Evolutionary conservation across 2,797 vertebrate genomes (phyloP).

Genomic region (Nasua narica): DNA sequence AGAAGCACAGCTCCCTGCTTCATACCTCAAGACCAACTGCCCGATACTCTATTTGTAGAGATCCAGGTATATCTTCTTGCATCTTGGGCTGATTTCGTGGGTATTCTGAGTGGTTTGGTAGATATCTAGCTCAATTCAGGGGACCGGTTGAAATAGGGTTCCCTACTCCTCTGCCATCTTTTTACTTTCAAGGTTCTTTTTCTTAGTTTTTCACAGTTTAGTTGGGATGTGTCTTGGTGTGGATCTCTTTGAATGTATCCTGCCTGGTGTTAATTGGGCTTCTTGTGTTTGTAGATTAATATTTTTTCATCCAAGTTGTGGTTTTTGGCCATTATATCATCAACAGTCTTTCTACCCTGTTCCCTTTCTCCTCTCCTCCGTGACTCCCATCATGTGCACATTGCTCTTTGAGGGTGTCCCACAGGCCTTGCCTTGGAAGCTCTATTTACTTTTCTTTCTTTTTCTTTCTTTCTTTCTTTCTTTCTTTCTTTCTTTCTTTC

Average conservation of each 20-base stretch:
- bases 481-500: not conserved
- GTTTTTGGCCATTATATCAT: not conserved
- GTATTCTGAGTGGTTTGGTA: no score
- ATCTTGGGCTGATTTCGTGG: no score
- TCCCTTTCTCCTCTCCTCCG: not conserved
- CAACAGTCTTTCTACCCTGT: not conserved
- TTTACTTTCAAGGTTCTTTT: not conserved
- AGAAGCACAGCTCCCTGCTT: no score
- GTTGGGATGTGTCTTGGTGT: not conserved
- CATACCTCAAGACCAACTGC: no score
- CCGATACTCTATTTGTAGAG: no score
- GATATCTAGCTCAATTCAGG: no score
- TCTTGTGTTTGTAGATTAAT: not conserved
- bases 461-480: no score
- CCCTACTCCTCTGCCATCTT: no score
- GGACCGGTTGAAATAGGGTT: no score
- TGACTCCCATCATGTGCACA: not conserved
- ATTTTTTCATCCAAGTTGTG: not conserved
- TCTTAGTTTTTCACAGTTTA: not conserved
- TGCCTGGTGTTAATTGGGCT: not conserved
- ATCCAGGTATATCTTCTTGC: no score
- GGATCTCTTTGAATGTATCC: not conserved
- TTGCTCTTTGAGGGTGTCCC: not conserved
- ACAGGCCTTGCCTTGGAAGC: not conserved
- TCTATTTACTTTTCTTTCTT: not conserved